A percentile compares a stretch with the other conserved stretches of the same genome.
Conservation (phyloP, 2,113 vertebrate genomes). For the Stegostoma tigrinum region DNA sequence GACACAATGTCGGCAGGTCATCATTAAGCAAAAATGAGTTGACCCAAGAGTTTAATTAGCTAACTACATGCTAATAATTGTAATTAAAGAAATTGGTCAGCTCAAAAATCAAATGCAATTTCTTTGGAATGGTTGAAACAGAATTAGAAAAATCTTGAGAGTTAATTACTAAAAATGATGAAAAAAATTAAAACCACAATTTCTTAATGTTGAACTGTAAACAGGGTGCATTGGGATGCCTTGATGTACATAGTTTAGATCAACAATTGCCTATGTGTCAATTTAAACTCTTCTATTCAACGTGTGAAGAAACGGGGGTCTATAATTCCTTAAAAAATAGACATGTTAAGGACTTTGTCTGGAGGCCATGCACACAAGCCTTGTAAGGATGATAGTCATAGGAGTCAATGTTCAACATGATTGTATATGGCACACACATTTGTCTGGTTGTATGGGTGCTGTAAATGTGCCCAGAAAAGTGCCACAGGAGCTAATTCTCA, state of each 20-base stretch:
- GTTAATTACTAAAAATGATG: not conserved
- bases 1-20: not conserved
- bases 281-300: not conserved
- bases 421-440: not conserved
- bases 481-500: not conserved
- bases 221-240: not conserved
- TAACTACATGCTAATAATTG: conserved; percentile 12
- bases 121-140: not conserved
- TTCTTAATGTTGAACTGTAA: not conserved
- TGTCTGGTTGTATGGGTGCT: not conserved
- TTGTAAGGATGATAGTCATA: not conserved
- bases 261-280: not conserved
- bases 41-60: conserved; percentile 11
- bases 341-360: not conserved
- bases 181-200: not conserved
- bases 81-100: conserved; percentile 9
- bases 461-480: not conserved
- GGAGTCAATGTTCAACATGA: not conserved
- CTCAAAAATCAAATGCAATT: conserved; percentile 5
- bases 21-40: not conserved
- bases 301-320: not conserved
- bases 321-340: not conserved
- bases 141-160: conserved; percentile 7
- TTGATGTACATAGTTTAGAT: not conserved
- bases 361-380: too few relatives aligned